These are phyloP conservation scores for Shargacucullia verbasci DNA, from an alignment of 2,888 invertebrate species.

Conservation along the genomic window DNA sequence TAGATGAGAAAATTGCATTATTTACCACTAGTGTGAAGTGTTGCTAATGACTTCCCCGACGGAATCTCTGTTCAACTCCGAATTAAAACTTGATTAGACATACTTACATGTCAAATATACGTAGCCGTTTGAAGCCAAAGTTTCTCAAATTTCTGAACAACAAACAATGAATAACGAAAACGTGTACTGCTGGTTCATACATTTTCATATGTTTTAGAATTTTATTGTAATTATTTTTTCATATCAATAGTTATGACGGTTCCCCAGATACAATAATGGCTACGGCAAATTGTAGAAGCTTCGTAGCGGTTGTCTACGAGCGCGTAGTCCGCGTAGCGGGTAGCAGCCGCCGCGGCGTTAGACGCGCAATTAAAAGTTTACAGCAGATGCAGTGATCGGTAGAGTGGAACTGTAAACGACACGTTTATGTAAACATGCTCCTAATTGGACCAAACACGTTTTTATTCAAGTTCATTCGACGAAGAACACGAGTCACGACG, in stretches of 20 bases:
- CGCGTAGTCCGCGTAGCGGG: conserved; percentile 44
- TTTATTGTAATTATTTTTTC: conserved; percentile 47
- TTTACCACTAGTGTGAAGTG: conserved; percentile 70
- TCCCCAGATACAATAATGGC: conserved; percentile 43
- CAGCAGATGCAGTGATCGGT: conserved; percentile 66
- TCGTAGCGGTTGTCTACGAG: conserved; percentile 52
- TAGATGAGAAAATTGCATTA: conserved; percentile 76
- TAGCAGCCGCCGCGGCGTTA: conserved; percentile 36
- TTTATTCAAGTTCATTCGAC: conserved; percentile 43
- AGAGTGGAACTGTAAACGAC: conserved; percentile 70
- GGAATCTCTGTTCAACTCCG: conserved; percentile 61
- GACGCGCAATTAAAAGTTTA: conserved; percentile 75
- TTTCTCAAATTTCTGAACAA: conserved; percentile 38
- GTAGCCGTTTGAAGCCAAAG: conserved; percentile 33
- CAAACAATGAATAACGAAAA: conserved; percentile 24
- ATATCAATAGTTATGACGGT: conserved; percentile 42
- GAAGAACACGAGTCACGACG: conserved; percentile 28
- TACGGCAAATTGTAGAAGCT: conserved; percentile 42
- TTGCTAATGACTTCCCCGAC: conserved; percentile 63
- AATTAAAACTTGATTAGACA: conserved; percentile 48
- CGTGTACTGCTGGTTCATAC: conserved; percentile 12
- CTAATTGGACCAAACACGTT: conserved; percentile 67
- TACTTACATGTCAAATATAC: conserved; percentile 54
- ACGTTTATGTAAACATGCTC: conserved; percentile 66
- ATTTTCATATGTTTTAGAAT: conserved; percentile 17